Conservation (phyloP, 2,888 invertebrate species). For the Drosophila neotestacea region DNA sequence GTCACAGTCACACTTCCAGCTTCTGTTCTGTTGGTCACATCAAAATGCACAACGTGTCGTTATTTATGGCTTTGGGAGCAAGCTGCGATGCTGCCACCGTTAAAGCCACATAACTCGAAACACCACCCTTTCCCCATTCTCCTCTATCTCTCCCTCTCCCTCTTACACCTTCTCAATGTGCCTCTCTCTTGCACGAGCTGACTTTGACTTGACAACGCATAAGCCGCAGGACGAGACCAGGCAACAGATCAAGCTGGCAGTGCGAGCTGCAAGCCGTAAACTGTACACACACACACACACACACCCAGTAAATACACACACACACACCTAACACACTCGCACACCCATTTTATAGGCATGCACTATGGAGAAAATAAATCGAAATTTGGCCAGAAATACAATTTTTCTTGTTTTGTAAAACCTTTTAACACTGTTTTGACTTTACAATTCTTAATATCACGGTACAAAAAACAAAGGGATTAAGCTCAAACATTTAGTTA, state of each 20-base stretch:
- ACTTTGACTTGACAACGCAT: constrained; percentile 39
- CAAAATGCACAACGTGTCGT: constrained; percentile 80
- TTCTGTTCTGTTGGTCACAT: constrained; percentile 47
- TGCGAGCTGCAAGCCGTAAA: constrained; percentile 31
- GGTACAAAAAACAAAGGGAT: too few species aligned
- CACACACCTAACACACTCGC: not conserved
- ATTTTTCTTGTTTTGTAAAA: too few species aligned
- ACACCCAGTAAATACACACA: not conserved
- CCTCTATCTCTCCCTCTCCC: not conserved
- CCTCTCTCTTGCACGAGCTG: not conserved
- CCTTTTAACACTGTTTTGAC: too few species aligned
- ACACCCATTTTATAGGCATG: constrained; percentile 9
- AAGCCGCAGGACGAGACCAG: constrained; percentile 41
- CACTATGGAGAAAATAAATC: too few species aligned
- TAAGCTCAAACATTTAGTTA: too few species aligned
- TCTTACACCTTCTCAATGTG: not conserved
- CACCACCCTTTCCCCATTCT: not conserved
- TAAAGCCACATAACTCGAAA: constrained; percentile 38
- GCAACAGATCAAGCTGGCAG: constrained; percentile 37
- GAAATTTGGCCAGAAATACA: too few species aligned
- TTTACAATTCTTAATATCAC: too few species aligned
- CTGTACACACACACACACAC: constrained; percentile 21
- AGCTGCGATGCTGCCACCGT: constrained; percentile 52
- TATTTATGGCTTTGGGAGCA: constrained; percentile 68
- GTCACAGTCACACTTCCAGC: constrained; percentile 14